phyloP scores from a whole-genome alignment of 2,113 vertebrate genomes.

The Marcusenius ussheri region DNA sequence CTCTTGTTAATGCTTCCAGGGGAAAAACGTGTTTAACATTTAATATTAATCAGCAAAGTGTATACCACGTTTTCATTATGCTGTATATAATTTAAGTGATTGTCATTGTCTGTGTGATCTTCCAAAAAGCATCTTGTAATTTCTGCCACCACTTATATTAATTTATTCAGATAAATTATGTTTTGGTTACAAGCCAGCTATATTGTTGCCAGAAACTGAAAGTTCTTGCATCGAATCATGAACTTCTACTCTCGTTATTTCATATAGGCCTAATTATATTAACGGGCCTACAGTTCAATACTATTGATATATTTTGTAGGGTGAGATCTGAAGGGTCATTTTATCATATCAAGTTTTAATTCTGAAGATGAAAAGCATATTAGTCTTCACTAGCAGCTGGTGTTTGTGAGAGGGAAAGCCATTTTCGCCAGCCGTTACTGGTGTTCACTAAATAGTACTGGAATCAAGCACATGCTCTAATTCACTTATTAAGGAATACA shows the following conservation, averaged over 20 bases:
- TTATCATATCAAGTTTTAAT: background rate
- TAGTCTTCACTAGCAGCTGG: background rate
- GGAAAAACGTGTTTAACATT: background rate
- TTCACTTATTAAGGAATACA: conserved; percentile 28
- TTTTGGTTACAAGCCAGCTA: background rate
- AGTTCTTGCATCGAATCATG: background rate
- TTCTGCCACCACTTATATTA: background rate
- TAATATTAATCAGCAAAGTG: background rate
- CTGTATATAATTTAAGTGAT: background rate
- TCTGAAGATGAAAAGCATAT: background rate
- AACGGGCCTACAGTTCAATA: background rate
- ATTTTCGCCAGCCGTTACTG: background rate
- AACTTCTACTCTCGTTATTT: background rate
- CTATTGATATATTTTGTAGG: background rate
- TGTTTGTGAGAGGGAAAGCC: background rate
- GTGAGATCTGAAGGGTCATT: background rate
- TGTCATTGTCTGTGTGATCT: background rate
- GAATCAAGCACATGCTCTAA: conserved; percentile 26
- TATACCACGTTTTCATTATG: background rate
- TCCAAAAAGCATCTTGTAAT: background rate
- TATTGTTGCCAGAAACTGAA: background rate
- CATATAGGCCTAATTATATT: background rate
- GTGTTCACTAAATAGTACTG: background rate
- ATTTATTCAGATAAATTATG: background rate
- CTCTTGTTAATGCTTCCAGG: background rate